Percentiles rank a stretch among this genome's conserved stretches.
Evolutionary conservation across 2,113 vertebrate species (phyloP).

Genomic region (Clarias magur): DNA sequence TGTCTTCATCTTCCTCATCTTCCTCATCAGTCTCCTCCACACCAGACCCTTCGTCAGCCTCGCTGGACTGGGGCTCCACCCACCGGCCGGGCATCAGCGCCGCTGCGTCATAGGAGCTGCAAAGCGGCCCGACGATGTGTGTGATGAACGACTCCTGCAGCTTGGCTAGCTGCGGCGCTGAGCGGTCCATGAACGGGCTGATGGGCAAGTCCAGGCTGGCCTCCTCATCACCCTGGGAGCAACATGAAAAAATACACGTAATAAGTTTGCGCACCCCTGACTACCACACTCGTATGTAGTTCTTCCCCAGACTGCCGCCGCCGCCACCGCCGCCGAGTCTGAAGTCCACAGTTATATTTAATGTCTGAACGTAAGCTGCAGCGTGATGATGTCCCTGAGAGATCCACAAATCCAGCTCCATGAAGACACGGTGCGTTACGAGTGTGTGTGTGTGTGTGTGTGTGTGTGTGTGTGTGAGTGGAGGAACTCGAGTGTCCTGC

Average conservation of each 20-base stretch:
- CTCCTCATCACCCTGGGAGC: constrained; percentile 89
- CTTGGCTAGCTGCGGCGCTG: constrained; percentile 92
- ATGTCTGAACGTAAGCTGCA: not conserved
- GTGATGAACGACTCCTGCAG: constrained; percentile 99
- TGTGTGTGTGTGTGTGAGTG: too few relatives aligned
- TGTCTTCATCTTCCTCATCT: constrained; percentile 61
- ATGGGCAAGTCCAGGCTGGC: constrained; percentile 90
- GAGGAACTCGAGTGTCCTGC: not conserved
- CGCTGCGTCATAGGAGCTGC: constrained; percentile 91
- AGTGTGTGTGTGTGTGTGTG: too few relatives aligned
- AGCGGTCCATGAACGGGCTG: constrained; percentile 98
- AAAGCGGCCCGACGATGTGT: constrained; percentile 96
- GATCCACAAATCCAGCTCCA: not conserved
- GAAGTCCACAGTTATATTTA: not conserved
- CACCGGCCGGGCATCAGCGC: constrained; percentile 91
- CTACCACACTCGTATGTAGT: not conserved
- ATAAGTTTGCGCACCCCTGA: not conserved
- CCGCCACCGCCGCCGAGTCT: too few relatives aligned
- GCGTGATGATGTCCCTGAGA: not conserved
- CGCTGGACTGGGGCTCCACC: constrained; percentile 75
- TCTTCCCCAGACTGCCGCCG: not conserved
- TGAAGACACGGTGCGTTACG: not conserved
- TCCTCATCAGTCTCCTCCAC: constrained; percentile 66
- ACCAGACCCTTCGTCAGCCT: constrained; percentile 68
- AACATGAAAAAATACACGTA: not conserved